Base-by-base conservation (phyloP, 2,797 vertebrate genomes). In the Sus cebifrons region DNA sequence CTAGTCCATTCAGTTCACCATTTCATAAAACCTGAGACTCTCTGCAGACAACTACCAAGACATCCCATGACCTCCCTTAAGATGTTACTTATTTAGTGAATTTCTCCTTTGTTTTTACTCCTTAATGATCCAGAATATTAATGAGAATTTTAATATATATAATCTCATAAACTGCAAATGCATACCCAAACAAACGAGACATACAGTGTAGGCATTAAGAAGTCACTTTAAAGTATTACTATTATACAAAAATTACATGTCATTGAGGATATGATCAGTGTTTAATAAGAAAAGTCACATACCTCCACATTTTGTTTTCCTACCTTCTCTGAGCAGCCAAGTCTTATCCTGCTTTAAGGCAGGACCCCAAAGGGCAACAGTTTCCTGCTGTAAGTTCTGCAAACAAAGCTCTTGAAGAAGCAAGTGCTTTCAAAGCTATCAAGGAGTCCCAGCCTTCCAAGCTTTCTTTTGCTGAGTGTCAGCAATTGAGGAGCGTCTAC, bases 241-340 rank as follows among this genome's bases (percentile, higher is more conserved):
- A 83, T 56, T 20, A 29, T 14, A 54, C 36, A 79, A 89, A 95
- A 83, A 54, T 64, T 70, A 49, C 23, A 68, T 52, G 25, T 58
- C 70, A 70, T 2, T 27, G 40, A 86, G 32, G 58, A 40, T 85
- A 40, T 25, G 64, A 82, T 44, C 2, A 67, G 13, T 13, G 17
- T 65, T 92, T 84, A 58, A 86, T 95, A 91, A 89, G 85, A 89
- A 89, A 96, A 70, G 88, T 74, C 27, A 64, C 11, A 25, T 70
- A 68, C 4, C 52, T 85, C 14, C 15, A 11, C 62, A 86, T 91
- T 88, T 86, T 17, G 16, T 89, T 87, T 94, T 73, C 58, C 14
- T 77, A 9, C 29, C 23, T 94, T 82, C 36, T 74, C n/a, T 58
- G 60, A 81, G 23, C 17, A 62, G 27, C 16, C 12, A 68, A 74